Evolutionary conservation across 2,113 vertebrate species (phyloP).

Genomic region (Cryptotis parvus): DNA sequence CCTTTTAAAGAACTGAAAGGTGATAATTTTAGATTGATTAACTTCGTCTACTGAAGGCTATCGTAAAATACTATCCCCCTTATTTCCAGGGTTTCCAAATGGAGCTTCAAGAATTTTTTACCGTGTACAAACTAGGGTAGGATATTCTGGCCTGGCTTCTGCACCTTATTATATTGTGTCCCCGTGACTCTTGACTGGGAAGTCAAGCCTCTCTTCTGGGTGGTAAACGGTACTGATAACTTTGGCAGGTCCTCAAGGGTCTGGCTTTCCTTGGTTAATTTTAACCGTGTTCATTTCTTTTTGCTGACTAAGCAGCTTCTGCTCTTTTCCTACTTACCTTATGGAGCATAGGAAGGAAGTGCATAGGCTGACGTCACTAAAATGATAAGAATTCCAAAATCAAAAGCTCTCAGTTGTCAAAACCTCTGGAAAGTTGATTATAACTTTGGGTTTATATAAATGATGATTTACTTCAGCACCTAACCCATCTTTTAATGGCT

Average conservation of each 20-base stretch:
- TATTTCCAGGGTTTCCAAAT: background rate
- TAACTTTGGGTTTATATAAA: conserved; percentile 25
- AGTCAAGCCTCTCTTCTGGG: background rate
- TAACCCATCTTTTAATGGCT: conserved; percentile 26
- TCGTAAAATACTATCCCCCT: background rate
- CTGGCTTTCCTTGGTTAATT: conserved; percentile 46
- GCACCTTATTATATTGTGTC: background rate
- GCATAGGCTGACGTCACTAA: background rate
- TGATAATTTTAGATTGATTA: background rate
- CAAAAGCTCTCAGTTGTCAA: conserved; percentile 26
- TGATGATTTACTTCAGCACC: conserved; percentile 42
- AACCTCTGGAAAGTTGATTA: conserved; percentile 47
- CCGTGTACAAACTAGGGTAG: background rate
- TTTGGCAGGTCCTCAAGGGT: conserved; percentile 49
- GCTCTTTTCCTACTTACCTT: background rate
- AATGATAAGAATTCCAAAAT: conserved; percentile 39
- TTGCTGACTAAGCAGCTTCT: conserved; percentile 51
- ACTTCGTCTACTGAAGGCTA: background rate
- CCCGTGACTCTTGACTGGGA: background rate
- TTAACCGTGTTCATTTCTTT: conserved; percentile 7
- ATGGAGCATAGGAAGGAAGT: conserved; percentile 33
- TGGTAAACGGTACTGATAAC: conserved; percentile 58
- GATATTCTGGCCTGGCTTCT: background rate
- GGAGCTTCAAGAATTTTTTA: background rate
- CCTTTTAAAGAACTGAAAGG: conserved; percentile 6